Base-by-base conservation (phyloP, 1,140 invertebrate species). In the Hestina assimilis region DNA sequence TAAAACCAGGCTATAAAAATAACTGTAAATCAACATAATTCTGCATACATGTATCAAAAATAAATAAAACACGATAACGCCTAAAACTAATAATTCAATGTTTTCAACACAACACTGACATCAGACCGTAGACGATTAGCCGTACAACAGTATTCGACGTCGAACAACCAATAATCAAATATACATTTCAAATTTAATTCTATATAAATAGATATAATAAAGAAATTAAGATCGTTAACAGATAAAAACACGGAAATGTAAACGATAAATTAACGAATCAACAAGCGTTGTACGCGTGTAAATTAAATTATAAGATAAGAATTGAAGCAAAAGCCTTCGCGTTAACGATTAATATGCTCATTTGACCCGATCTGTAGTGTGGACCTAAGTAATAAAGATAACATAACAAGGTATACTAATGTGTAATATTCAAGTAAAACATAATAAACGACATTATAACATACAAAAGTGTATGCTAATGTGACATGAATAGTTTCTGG, bases 251-350 rank as follows among this genome's bases (percentile, higher is more conserved):
- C 17, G 67, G 65, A 75, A 69, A 72, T 74, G 79, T 72, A 63
- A 65, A 33, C 63, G 65, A 79, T 79, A 79, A 83, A 84, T 84
- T 73, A 61, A 75, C 63, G 56, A 64, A 78, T 79, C 72, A 80
- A 83, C 78, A 72, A 72, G 68, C 45, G 57, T 43, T 53, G 68
- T 72, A 81, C 67, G 65, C 68, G 66, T 83, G 74, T 83, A 82
- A 83, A 87, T 87, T 82, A 75, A 83, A 84, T 83, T 84, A 82
- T 75, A 75, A 83, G 80, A 86, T 86, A 86, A 84, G 73, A 72
- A 64, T 48, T 65, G 64, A 79, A 72, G 75, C 68, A 71, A 69
- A 79, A 73, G 66, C 70, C 70, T 77, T 75, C 48, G 70, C 67
- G 48, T 51, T 63, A 61, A 75, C 62, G 69, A 73, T 79, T 74